These are phyloP conservation scores for Paratilapia polleni DNA, from an alignment of 2,113 vertebrate genomes.

Conservation along the genomic window DNA sequence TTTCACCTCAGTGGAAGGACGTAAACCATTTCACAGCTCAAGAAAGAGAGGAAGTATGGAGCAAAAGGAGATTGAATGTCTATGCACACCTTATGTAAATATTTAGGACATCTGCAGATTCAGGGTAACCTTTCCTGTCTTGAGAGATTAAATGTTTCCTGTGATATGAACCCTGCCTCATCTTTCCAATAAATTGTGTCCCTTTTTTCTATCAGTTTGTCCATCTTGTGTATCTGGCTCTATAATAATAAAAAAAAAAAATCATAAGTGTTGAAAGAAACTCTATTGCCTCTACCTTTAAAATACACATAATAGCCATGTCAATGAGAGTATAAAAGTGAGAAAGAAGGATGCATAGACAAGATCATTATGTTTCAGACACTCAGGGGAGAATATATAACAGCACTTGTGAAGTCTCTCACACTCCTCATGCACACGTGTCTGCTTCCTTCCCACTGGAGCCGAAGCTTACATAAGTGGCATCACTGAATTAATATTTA, in stretches of 20 bases:
- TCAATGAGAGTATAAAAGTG: neutral
- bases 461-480: slow-evolving; percentile 71
- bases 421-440: slow-evolving; percentile 11
- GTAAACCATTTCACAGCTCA: slow-evolving; percentile 77
- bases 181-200: slow-evolving; percentile 52
- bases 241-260: neutral
- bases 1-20: slow-evolving; percentile 88
- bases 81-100: slow-evolving; percentile 93
- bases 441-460: slow-evolving; percentile 34
- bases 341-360: neutral
- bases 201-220: slow-evolving; percentile 1
- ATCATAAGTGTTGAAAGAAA: neutral
- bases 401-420: slow-evolving; percentile 27
- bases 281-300: neutral
- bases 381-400: slow-evolving; percentile 14
- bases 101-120: slow-evolving; percentile 90
- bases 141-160: slow-evolving; percentile 85
- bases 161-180: slow-evolving; percentile 61
- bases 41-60: slow-evolving; percentile 80
- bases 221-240: neutral
- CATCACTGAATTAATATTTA: slow-evolving; percentile 75
- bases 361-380: slow-evolving; percentile 12
- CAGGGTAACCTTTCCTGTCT: slow-evolving; percentile 83
- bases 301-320: neutral
- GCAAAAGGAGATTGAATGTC: slow-evolving; percentile 83